Percentiles rank a stretch among this genome's conserved stretches.
Conservation (phyloP, 2,888 invertebrate genomes). For the Drosophila percnosoma region DNA sequence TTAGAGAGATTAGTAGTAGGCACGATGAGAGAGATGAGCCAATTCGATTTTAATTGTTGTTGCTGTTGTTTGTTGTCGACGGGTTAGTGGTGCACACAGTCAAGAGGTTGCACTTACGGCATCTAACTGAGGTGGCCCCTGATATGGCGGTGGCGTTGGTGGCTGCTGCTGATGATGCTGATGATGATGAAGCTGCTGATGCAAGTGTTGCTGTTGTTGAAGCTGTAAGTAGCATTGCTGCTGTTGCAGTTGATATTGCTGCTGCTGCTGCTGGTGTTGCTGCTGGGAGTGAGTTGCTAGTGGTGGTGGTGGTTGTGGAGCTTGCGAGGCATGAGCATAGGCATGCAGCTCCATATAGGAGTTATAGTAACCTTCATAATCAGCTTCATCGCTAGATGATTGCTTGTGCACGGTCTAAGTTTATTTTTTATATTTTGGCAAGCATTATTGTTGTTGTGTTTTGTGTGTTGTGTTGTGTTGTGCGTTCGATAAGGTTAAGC, state of each 20-base stretch:
- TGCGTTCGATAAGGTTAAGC: constrained; percentile 41
- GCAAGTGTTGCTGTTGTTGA: constrained; percentile 45
- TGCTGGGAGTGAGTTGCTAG: constrained; percentile 43
- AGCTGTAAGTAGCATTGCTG: constrained; percentile 35
- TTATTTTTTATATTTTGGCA: constrained; percentile 8
- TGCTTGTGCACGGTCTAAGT: constrained; percentile 63
- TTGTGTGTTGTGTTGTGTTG: constrained; percentile 31
- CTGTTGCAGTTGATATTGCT: constrained; percentile 31
- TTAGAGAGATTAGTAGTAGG: constrained; percentile 43
- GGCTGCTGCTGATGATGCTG: constrained; percentile 44
- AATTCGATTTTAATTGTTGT: neutral
- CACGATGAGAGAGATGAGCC: constrained; percentile 5
- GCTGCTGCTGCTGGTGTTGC: constrained; percentile 36
- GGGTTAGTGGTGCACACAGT: constrained; percentile 59
- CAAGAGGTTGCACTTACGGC: constrained; percentile 64
- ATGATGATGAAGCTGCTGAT: constrained; percentile 43
- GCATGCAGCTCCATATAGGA: constrained; percentile 77
- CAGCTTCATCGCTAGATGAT: constrained; percentile 66
- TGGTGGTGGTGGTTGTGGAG: constrained; percentile 53
- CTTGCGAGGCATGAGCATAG: constrained; percentile 65
- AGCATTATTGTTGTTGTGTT: constrained; percentile 29
- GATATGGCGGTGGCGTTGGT: constrained; percentile 66
- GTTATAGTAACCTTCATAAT: constrained; percentile 77
- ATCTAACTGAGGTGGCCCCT: constrained; percentile 77
- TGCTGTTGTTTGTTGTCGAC: constrained; percentile 11